Base-by-base conservation (phyloP, 2,113 vertebrate species). In the Passer montanus region DNA sequence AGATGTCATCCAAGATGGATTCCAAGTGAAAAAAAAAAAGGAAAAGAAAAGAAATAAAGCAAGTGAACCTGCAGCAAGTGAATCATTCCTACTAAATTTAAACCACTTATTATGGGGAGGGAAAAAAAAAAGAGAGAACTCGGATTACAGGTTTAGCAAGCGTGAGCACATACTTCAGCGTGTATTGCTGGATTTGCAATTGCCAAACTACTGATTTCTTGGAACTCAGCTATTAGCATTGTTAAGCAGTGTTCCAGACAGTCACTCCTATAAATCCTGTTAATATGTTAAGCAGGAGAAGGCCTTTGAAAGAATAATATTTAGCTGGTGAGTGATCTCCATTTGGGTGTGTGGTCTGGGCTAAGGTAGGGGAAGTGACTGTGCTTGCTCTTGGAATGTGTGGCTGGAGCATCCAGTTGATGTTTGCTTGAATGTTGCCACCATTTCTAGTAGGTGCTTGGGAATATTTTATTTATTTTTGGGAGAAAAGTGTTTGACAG, bases 51-150 rank as follows among this genome's bases (percentile, higher is more conserved):
- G 39, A 60, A 69, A 60, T 41, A 77, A 80, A 53, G 13, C 20
- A 68, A 69, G 63, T 43, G 66, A 90, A 92, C 85, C 75, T 95
- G 90, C 67, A 49, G 37, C 2, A 50, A 84, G 83, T 92, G 96
- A 97, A 69, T 97, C 88, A 92, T 87, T 79, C 83, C 33, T 83
- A 11, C 95, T 96, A 93, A 95, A 94, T 95, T 92, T 95, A 93
- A 96, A 93, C 88, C 67, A 55, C 82, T 92, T 94, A 76, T 83
- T 92, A 77, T 74, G 55, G 49, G 63, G 75, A 83, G 58, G 44
- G 37, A 3, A 15, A 30, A 49, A 74, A 72, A 49, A 74, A 73
- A 50, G 13, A 31, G 3, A 60, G n/a, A 92, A 73, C 83, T 84
- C 0, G 26, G 94, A 60, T 94, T 89, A 81, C 89, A 89, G 86